Percentiles rank a stretch among this genome's conserved stretches.
These are phyloP conservation scores for Agonopterix subpropinquella DNA, from an alignment of 2,888 invertebrate species.

Conservation along the genomic window DNA sequence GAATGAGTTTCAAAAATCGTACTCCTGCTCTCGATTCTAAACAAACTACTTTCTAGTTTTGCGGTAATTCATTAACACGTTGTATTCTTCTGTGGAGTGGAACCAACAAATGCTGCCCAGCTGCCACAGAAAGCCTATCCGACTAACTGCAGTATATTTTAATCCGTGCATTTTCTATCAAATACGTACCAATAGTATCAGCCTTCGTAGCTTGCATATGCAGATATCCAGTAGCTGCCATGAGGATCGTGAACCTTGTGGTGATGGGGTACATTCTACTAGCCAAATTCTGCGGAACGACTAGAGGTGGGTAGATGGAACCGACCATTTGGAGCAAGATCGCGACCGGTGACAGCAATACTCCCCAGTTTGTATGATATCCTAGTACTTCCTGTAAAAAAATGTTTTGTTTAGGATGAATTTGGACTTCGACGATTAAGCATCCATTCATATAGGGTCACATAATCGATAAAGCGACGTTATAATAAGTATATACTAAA, in stretches of 20 bases:
- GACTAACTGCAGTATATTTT: too few relatives aligned
- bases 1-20: too few relatives aligned
- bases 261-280: constrained; percentile 43
- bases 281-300: constrained; percentile 54
- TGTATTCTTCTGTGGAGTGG: too few relatives aligned
- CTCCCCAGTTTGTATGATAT: constrained; percentile 79
- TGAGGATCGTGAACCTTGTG: constrained; percentile 16
- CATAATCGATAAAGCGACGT: too few relatives aligned
- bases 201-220: constrained; percentile 92
- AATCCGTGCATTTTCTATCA: constrained; percentile 5
- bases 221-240: constrained; percentile 56
- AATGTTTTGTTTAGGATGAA: not conserved
- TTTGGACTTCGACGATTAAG: too few relatives aligned
- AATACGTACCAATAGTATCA: constrained; percentile 76
- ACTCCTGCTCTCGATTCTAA: too few relatives aligned
- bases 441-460: too few relatives aligned
- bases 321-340: constrained; percentile 60
- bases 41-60: too few relatives aligned
- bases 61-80: too few relatives aligned
- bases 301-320: constrained; percentile 69
- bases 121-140: too few relatives aligned
- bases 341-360: constrained; percentile 23
- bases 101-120: too few relatives aligned
- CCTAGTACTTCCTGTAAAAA: constrained; percentile 58
- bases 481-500: too few relatives aligned